These are phyloP conservation scores for Psilanteris sp. DNA, from an alignment of 1,140 invertebrate species.

Conservation along the genomic window DNA sequence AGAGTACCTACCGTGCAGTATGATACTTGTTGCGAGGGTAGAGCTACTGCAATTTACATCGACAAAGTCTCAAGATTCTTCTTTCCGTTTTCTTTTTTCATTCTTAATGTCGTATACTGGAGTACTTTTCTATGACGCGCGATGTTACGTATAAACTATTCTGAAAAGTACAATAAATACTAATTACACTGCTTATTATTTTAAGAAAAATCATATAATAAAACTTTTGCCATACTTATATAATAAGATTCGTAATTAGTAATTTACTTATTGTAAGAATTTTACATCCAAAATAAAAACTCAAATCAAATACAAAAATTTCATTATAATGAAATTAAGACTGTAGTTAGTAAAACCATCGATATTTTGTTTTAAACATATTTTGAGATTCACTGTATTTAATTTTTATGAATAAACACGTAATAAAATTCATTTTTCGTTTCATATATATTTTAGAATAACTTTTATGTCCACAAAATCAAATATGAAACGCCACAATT, in stretches of 20 bases:
- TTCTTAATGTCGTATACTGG: constrained; percentile 94
- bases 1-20: constrained; percentile 83
- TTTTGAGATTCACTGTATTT: constrained; percentile 44
- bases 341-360: constrained; percentile 40
- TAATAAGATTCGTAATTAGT: constrained; percentile 20
- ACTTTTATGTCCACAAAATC: constrained; percentile 5
- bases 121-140: constrained; percentile 86
- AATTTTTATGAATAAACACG: constrained; percentile 57
- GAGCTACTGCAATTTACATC: constrained; percentile 91
- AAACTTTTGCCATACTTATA: constrained; percentile 33
- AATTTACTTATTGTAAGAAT: constrained; percentile 7
- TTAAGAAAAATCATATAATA: constrained; percentile 3
- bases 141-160: constrained; percentile 42
- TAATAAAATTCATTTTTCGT: too few relatives aligned
- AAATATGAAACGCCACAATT: constrained; percentile 22
- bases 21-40: constrained; percentile 90
- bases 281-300: too few relatives aligned
- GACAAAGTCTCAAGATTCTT: constrained; percentile 92
- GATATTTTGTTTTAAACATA: constrained; percentile 13
- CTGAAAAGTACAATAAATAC: constrained; percentile 54
- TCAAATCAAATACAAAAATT: constrained; percentile 11
- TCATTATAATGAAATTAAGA: constrained; percentile 43
- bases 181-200: constrained; percentile 43
- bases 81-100: constrained; percentile 93
- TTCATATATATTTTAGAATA: constrained; percentile 16